Base-by-base conservation (phyloP, 92 coral and sea anemone genomes). In the Zoanthus solanderi region DNA sequence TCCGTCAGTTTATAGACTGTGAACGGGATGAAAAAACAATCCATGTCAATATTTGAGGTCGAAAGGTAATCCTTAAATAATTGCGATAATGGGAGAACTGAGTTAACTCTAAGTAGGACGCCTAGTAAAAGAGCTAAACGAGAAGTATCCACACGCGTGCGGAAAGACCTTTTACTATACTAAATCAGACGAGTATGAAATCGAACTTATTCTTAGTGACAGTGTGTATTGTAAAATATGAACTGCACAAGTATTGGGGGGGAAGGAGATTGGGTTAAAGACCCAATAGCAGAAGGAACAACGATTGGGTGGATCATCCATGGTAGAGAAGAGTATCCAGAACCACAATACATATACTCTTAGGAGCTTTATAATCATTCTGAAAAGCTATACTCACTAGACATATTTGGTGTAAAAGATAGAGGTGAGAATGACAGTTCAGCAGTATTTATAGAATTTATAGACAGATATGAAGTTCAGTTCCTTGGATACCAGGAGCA, bases 141-240 rank as follows among this genome's bases (percentile, higher is more conserved):
- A 54, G 29, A 91, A 84, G 56, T 91, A 91, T 72, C 78, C 75
- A 44, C 93, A 87, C 56, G 71, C 91, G 6, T 52, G 68, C 61
- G 93, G 78, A 78, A 88, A 87, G 73, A 83, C 79, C 63, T 91
- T 91, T 75, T 83, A 91, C 89, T 77, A 83, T 81, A 69, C 53
- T 48, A 4, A 71, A 31, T 57, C 18, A 57, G 73, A 85, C 17
- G 87, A 91, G 66, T 92, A 89, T 23, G 83, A 72, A 12, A 85
- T 92, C 5, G 86, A 92, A 68, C 45, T 79, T 23, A 92, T 89
- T 16, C 72, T 92, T 13, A 83, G 91, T 1, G 90, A 87, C 85
- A 68, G 31, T 18, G 52, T 67, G 4, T 86, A 89, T 73, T 86
- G 89, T 54, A 79, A 60, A 47, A 88, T 92, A 53, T 65, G 90